These are phyloP conservation scores for Eupithecia tripunctaria DNA, from an alignment of 2,888 invertebrate genomes.

Conservation along the genomic window DNA sequence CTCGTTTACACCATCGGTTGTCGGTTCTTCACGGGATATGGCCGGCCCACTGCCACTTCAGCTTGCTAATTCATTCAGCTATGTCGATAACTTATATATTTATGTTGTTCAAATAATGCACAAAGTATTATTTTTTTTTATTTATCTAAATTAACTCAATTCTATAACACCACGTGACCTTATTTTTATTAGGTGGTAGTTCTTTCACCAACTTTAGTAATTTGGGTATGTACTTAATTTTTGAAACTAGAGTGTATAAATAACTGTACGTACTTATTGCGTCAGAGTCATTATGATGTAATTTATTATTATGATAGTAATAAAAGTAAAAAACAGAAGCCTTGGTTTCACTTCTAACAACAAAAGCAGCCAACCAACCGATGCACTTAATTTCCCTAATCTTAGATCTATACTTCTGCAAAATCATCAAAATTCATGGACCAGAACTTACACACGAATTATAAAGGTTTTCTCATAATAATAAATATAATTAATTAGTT, in stretches of 20 bases:
- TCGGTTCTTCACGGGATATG: too few species aligned
- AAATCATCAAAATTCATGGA: constrained; percentile 50
- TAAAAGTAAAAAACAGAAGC: constrained; percentile 18
- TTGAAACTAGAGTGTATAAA: not conserved
- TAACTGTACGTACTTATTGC: not conserved
- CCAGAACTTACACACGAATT: constrained; percentile 40
- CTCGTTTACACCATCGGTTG: too few species aligned
- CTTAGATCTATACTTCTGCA: constrained; percentile 40
- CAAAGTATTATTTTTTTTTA: not conserved
- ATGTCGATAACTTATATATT: not conserved
- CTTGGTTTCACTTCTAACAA: constrained; percentile 23
- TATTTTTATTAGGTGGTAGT: not conserved
- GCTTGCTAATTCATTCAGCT: too few species aligned
- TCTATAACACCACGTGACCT: not conserved
- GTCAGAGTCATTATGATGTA: constrained; percentile 26
- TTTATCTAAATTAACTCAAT: not conserved
- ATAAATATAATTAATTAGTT: constrained; percentile 47
- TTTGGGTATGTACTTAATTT: not conserved
- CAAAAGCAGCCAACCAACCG: constrained; percentile 30
- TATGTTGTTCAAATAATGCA: not conserved
- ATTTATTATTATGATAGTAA: constrained; percentile 19
- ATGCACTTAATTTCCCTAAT: constrained; percentile 35
- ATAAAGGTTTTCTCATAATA: constrained; percentile 45
- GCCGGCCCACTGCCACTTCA: too few species aligned
- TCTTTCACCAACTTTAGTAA: not conserved